Evolutionary conservation across 2,888 invertebrate genomes (phyloP), one percentile per base, ranked within the genome.

Genomic region (Brassicogethes aeneus): DNA sequence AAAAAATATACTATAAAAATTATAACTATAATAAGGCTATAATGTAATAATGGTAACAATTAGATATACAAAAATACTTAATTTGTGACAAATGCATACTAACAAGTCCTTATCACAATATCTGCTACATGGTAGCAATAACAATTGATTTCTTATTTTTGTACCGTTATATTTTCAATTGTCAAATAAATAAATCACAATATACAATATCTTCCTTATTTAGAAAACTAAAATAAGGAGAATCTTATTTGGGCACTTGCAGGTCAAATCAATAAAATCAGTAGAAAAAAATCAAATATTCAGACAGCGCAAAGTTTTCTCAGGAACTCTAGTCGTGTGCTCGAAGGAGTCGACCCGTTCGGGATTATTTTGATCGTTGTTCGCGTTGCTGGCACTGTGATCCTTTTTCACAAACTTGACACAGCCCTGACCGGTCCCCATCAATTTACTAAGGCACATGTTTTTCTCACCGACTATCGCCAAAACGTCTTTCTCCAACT

Each of bases 251-350:
- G 23, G 23, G 23, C 23, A 23, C 23, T 23, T 23, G 5, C n/a
- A n/a, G n/a, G n/a, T n/a, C n/a, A n/a, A n/a, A n/a, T n/a, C n/a
- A n/a, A n/a, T n/a, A n/a, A n/a, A n/a, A n/a, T n/a, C n/a, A n/a
- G n/a, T n/a, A n/a, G n/a, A n/a, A 23, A 23, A 23, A 10, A 7
- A 23, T 10, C 10, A 23, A 23, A 86, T 84, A 66, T 87, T 85
- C 38, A 87, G 75, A 61, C 87, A 87, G 60, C 85, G 85, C 51
- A 87, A 62, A 53, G 79, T 81, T 66, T 82, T 85, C 41, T 80
- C 78, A 10, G 82, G 80, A 41, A 87, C 73, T 55, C 82, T 73
- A 1, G 84, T 78, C 7, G 82, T 79, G 56, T 79, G 85, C 54
- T 84, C 80, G 64, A 78, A 81, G 39, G 79, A 70, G 39, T 73